Evolutionary conservation across 2,888 invertebrate genomes (phyloP).

Genomic region (Oxytorus armatus): DNA sequence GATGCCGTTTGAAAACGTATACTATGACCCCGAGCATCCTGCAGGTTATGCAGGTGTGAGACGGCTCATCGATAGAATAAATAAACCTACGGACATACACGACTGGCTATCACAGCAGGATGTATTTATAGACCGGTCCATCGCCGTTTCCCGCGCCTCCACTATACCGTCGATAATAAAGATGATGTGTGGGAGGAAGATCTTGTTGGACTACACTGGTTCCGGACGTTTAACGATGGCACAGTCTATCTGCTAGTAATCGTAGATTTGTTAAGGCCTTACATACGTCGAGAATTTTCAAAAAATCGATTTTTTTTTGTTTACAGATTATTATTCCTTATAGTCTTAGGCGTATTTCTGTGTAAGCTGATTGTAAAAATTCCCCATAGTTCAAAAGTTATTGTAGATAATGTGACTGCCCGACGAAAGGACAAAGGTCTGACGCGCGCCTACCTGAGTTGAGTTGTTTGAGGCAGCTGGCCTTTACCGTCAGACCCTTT

Average conservation of each 20-base stretch:
- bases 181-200: constrained; percentile 68
- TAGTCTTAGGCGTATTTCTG: no score
- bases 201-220: constrained; percentile 45
- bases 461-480: no score
- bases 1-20: constrained; percentile 26
- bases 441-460: no score
- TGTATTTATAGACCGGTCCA: constrained; percentile 49
- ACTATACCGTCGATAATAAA: constrained; percentile 57
- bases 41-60: constrained; percentile 50
- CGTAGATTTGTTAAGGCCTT: constrained; percentile 70
- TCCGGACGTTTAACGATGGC: constrained; percentile 61
- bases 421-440: no score
- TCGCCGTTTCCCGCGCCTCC: constrained; percentile 28
- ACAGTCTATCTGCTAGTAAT: constrained; percentile 64
- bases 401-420: no score
- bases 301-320: no score
- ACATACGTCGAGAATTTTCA: no score
- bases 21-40: constrained; percentile 57
- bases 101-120: constrained; percentile 42
- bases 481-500: no score
- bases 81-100: constrained; percentile 14
- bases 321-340: no score
- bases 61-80: constrained; percentile 19
- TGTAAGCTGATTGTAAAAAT: no score
- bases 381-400: no score